Conservation (phyloP, 2,888 invertebrate species). For the Dioctria rufipes region DNA sequence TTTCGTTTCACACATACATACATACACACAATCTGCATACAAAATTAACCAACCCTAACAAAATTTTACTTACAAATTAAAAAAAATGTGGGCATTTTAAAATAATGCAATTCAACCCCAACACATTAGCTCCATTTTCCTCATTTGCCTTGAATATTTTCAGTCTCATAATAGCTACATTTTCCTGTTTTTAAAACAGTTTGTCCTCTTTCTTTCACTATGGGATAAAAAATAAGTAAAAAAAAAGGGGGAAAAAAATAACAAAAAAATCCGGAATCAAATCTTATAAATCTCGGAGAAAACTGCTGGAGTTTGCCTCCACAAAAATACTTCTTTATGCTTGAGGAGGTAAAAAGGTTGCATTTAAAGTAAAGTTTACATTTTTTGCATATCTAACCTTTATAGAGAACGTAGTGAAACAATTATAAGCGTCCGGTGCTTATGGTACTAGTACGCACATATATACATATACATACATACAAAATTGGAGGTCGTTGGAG, state of each 20-base stretch:
- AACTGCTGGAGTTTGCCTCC: slow-evolving; percentile 30
- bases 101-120: neutral
- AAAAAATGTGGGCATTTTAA: too few relatives aligned
- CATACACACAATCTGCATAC: too few relatives aligned
- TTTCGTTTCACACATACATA: too few relatives aligned
- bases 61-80: too few relatives aligned
- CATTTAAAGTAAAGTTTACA: slow-evolving; percentile 34
- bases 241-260: neutral
- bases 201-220: neutral
- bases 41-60: too few relatives aligned
- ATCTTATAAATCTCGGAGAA: slow-evolving; percentile 32
- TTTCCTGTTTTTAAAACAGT: neutral
- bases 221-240: too few relatives aligned
- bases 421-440: slow-evolving; percentile 25
- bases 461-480: too few relatives aligned
- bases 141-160: slow-evolving; percentile 2
- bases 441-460: too few relatives aligned
- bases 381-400: slow-evolving; percentile 29
- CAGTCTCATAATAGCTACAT: slow-evolving; percentile 14
- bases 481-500: slow-evolving; percentile 2
- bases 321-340: slow-evolving; percentile 26
- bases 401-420: slow-evolving; percentile 27
- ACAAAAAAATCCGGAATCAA: slow-evolving; percentile 26
- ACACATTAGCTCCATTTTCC: slow-evolving; percentile 26
- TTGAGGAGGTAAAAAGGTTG: slow-evolving; percentile 36